Evolutionary conservation across 2,113 vertebrate genomes (phyloP).

Genomic region (Odontesthes bonariensis): DNA sequence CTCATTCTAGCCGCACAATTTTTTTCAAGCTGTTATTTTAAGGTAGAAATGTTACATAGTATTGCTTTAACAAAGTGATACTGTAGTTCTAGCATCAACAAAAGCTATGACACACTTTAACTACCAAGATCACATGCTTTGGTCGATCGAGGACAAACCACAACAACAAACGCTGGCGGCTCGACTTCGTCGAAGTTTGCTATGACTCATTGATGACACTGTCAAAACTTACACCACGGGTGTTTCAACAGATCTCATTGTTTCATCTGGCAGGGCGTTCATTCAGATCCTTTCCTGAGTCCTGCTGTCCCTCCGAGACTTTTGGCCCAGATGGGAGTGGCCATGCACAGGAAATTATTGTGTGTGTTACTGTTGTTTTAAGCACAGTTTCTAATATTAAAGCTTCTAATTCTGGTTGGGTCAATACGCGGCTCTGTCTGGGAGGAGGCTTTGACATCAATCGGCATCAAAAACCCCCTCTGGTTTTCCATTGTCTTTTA

Average conservation of each 20-base stretch:
- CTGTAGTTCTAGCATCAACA: neutral
- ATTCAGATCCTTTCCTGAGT: conserved; percentile 43
- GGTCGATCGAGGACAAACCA: neutral
- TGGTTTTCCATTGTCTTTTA: conserved; percentile 56
- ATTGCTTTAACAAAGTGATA: neutral
- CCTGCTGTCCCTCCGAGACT: conserved; percentile 21
- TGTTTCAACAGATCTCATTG: conserved; percentile 28
- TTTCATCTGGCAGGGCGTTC: conserved; percentile 33
- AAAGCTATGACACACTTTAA: neutral
- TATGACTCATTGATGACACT: conserved; percentile 14
- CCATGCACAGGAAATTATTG: conserved; percentile 13
- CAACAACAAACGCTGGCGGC: neutral
- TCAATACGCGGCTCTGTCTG: conserved; percentile 7
- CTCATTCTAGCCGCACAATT: too few species aligned
- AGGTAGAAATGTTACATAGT: too few species aligned
- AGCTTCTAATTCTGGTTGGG: conserved; percentile 48
- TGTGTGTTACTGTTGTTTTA: conserved; percentile 23
- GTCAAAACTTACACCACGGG: neutral
- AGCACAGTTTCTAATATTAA: conserved; percentile 53
- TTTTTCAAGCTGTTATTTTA: too few species aligned
- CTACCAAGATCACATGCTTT: neutral
- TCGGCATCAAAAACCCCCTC: conserved; percentile 26
- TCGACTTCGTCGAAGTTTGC: neutral
- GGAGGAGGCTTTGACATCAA: conserved; percentile 30
- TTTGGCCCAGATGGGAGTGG: conserved; percentile 9